Evolutionary conservation across 2,113 vertebrate species (phyloP), one percentile per base, ranked within the genome.

Genomic region (Psilopsiagon aymara): DNA sequence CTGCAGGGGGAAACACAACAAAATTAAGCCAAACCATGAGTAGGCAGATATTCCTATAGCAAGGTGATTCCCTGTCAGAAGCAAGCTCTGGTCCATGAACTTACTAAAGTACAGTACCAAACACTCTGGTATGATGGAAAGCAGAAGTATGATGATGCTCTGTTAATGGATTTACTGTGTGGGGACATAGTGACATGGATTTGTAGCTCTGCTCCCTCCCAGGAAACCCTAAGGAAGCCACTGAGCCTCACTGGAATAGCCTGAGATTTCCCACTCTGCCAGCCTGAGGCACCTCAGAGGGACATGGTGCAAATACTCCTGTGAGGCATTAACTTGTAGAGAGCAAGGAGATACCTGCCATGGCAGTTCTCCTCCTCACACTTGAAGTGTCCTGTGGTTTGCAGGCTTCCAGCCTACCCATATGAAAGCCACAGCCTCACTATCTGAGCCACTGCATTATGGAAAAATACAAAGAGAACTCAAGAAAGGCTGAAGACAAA

Each of bases 61-160:
- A 73, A 74, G 25, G 44, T 3, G 2, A 86, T 71, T 91, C 55
- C 17, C 55, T 73, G 79, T 44, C 13, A 62, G 33, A 77, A 76
- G 33, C 59, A 88, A 82, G 63, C 57, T 82, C 52, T 76, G 18
- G 28, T 52, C 33, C 27, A n/a, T 16, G 6, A 86, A 57, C 11
- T 0, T 0, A 18, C 86, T 86, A 55, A 43, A 9, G 0, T 15
- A 39, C 0, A 0, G 35, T 51, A 68, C 19, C 24, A 52, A 86
- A 23, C 4, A 17, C 25, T 9, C 35, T 44, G 10, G 47, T 57
- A 13, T 27, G 13, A 80, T 70, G 68, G 25, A 74, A 84, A 70
- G 44, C 6, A 11, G 52, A 76, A 74, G 16, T 23, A 12, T 0
- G 11, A 29, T n/a, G 39, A 27, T 5, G 21, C 55, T 24, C 23